Evolutionary conservation across 2,888 invertebrate genomes (phyloP).

Genomic region (Acrobasis repandana): DNA sequence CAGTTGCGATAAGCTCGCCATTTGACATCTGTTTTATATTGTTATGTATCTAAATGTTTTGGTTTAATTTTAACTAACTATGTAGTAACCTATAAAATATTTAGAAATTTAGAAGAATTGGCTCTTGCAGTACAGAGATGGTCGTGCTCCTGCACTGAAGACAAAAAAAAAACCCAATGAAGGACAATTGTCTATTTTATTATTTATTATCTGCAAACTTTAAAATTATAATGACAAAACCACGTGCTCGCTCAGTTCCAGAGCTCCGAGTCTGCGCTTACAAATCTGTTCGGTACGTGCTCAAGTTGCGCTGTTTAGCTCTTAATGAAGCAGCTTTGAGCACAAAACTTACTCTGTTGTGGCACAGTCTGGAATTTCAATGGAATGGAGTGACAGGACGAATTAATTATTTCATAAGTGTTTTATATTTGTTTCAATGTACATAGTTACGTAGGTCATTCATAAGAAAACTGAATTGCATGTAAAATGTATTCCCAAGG

Average conservation of each 20-base stretch:
- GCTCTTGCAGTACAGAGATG: no score
- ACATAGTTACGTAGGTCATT: no score
- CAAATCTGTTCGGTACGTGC: constrained; percentile 70
- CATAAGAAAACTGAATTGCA: no score
- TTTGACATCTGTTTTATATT: no score
- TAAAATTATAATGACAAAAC: background rate
- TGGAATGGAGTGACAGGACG: background rate
- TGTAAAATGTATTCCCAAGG: no score
- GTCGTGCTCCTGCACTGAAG: no score
- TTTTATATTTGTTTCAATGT: background rate
- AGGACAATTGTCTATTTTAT: background rate
- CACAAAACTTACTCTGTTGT: constrained; percentile 14
- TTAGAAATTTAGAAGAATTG: no score
- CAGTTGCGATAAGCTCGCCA: no score
- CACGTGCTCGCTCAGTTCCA: background rate
- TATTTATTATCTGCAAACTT: background rate
- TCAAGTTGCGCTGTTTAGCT: constrained; percentile 58
- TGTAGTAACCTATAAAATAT: no score
- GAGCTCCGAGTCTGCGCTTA: constrained; percentile 20
- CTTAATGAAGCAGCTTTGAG: constrained; percentile 50
- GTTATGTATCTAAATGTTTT: no score
- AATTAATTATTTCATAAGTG: background rate
- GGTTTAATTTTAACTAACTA: no score
- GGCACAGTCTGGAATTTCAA: constrained; percentile 13
- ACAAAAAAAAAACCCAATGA: no score